These are phyloP conservation scores for Serinus canaria DNA, from an alignment of 2,113 vertebrate genomes.

Conservation along the genomic window DNA sequence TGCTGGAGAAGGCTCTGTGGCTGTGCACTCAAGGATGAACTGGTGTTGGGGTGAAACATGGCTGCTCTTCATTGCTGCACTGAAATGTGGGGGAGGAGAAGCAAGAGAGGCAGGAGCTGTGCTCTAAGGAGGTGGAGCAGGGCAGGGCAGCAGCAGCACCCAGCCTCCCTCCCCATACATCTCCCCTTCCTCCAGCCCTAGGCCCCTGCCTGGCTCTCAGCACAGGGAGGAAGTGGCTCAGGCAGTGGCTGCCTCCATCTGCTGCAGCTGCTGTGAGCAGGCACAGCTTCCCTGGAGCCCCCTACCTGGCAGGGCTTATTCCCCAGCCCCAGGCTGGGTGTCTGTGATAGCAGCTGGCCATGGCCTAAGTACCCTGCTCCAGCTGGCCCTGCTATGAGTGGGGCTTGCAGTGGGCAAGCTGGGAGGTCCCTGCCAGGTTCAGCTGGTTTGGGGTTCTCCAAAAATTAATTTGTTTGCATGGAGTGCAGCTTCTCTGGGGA, in stretches of 20 bases:
- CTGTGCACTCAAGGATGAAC: rapidly evolving
- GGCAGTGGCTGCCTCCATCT: neutral
- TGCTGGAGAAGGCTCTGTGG: neutral
- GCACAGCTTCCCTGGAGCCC: neutral
- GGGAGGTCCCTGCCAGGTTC: neutral
- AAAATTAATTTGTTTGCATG: neutral
- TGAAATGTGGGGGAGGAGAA: neutral
- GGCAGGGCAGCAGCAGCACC: neutral
- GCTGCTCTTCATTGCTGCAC: neutral
- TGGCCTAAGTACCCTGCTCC: neutral
- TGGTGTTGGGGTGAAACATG: neutral
- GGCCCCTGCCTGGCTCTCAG: neutral
- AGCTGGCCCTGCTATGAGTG: neutral
- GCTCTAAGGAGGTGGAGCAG: neutral
- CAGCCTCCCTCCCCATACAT: neutral
- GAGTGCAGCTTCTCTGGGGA: neutral
- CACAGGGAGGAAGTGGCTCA: neutral
- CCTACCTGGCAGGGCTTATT: neutral
- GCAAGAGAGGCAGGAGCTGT: neutral
- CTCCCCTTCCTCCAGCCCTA: neutral
- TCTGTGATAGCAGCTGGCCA: neutral
- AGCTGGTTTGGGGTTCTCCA: neutral
- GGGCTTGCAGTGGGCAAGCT: neutral
- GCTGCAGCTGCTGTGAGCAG: neutral
- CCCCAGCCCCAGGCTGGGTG: neutral